These are phyloP conservation scores for Procapra przewalskii DNA, from an alignment of 2,113 vertebrate species.

Conservation along the genomic window DNA sequence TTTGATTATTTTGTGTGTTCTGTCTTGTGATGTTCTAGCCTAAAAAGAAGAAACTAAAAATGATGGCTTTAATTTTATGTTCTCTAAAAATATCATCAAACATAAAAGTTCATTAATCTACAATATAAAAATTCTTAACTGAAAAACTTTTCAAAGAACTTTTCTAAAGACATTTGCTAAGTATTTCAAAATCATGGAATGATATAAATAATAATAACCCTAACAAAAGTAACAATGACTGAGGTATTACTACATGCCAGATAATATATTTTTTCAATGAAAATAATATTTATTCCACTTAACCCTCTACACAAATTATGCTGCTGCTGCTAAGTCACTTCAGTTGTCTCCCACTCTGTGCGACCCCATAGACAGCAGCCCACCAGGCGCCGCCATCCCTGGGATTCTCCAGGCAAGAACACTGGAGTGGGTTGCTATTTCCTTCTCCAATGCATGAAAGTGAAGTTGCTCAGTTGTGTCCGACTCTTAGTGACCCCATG, in stretches of 20 bases:
- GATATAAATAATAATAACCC: neutral
- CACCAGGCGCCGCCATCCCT: accelerated
- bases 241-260: neutral
- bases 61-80: neutral
- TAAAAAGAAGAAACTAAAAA: neutral
- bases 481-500: too few relatives aligned
- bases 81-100: neutral
- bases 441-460: too few relatives aligned
- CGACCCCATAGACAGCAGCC: too few relatives aligned
- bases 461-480: too few relatives aligned
- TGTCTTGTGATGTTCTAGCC: neutral
- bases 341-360: too few relatives aligned
- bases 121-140: neutral
- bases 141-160: neutral
- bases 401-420: too few relatives aligned
- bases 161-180: neutral
- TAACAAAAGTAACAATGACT: neutral
- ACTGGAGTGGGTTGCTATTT: too few relatives aligned
- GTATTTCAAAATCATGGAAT: neutral
- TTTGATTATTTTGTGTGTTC: neutral
- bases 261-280: neutral
- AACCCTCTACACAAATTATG: neutral
- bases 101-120: neutral
- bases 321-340: too few relatives aligned
- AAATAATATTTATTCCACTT: neutral